Evolutionary conservation across 2,113 vertebrate genomes (phyloP).

Genomic region (Menura novaehollandiae): DNA sequence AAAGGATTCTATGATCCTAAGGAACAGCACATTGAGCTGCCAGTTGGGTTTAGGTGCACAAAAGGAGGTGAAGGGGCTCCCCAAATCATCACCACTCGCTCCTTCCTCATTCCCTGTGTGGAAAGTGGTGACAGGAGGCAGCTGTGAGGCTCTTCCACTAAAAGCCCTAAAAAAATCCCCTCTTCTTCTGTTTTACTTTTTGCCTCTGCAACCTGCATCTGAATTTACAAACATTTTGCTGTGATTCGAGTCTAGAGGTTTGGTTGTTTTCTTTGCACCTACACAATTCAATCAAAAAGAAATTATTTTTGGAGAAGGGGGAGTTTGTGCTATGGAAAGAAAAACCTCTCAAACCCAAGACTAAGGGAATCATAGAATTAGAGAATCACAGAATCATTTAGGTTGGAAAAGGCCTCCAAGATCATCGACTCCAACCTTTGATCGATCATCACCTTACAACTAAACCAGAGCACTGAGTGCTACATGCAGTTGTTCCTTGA

Average conservation of each 20-base stretch:
- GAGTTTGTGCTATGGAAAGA: background rate
- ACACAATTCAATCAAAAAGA: background rate
- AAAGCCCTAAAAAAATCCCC: no score
- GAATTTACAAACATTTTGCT: background rate
- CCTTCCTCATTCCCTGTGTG: background rate
- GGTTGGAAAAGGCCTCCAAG: background rate
- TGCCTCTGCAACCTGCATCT: background rate
- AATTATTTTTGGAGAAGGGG: background rate
- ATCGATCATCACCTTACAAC: background rate
- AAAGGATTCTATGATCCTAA: background rate
- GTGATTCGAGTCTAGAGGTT: background rate
- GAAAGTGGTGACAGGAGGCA: background rate
- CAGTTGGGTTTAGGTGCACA: background rate
- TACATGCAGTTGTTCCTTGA: background rate
- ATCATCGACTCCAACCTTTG: background rate
- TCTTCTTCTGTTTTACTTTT: background rate
- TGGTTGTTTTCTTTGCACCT: background rate
- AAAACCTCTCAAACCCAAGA: background rate
- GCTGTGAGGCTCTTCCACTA: background rate
- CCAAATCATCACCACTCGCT: rapidly evolving
- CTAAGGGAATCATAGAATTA: background rate
- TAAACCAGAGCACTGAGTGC: background rate
- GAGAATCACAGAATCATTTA: background rate
- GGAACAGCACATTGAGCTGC: rapidly evolving
- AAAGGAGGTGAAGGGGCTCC: background rate